Conservation (phyloP, 2,113 vertebrate genomes). For the Ia io region DNA sequence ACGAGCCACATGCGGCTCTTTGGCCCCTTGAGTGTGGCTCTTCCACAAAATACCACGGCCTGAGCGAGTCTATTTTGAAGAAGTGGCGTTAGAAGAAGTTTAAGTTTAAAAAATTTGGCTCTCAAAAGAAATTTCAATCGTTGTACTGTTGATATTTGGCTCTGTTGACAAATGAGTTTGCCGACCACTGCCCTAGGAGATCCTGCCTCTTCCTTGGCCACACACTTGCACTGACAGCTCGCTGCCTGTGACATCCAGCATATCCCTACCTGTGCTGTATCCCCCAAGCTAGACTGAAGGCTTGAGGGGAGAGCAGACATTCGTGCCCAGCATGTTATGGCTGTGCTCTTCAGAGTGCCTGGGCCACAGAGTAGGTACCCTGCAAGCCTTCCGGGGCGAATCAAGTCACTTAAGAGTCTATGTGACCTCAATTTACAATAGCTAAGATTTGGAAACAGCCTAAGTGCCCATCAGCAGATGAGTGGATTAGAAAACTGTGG, state of each 20-base stretch:
- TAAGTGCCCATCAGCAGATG: too few species aligned
- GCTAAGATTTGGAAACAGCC: too few species aligned
- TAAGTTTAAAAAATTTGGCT: too few species aligned
- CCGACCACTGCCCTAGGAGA: neutral
- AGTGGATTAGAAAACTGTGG: too few species aligned
- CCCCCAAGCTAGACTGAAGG: neutral
- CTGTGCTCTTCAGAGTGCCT: neutral
- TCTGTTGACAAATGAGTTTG: too few species aligned
- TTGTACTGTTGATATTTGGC: too few species aligned
- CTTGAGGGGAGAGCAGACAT: neutral
- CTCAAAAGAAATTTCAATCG: too few species aligned
- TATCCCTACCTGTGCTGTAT: neutral
- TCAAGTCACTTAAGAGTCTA: neutral
- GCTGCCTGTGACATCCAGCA: neutral
- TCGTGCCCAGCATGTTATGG: accelerated
- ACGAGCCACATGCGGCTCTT: too few species aligned
- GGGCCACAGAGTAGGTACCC: neutral
- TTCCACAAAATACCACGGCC: too few species aligned
- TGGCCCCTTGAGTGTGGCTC: too few species aligned
- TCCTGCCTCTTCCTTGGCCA: neutral
- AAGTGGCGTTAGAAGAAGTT: too few species aligned
- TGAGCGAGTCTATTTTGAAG: too few species aligned
- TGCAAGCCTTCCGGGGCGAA: accelerated
- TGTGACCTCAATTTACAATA: neutral
- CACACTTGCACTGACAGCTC: neutral